A percentile compares a stretch with the other conserved stretches of the same genome.
Evolutionary conservation across 2,888 invertebrate species (phyloP).

Genomic region (Stictocephala bisonia): DNA sequence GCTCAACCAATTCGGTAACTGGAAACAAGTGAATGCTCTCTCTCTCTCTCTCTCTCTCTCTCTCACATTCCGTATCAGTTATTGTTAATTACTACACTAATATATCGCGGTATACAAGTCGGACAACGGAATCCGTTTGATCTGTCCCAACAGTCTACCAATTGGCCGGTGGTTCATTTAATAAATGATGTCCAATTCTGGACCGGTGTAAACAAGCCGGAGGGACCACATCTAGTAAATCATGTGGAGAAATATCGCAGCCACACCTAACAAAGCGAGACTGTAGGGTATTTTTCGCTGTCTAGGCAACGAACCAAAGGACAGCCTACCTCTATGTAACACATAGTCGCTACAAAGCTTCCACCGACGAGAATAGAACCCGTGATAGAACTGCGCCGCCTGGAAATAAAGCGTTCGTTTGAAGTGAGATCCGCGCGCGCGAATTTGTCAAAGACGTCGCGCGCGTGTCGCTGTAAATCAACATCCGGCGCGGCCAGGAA

Average conservation of each 20-base stretch:
- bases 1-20: too few species aligned
- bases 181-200: too few species aligned
- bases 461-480: conserved; percentile 18
- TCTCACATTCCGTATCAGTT: too few species aligned
- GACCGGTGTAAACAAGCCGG: conserved; percentile 32
- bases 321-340: conserved; percentile 29
- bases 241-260: conserved; percentile 19
- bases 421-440: conserved; percentile 18
- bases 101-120: too few species aligned
- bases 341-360: conserved; percentile 27
- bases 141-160: too few species aligned
- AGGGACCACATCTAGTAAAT: neutral
- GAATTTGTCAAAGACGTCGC: conserved; percentile 36
- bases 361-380: conserved; percentile 27
- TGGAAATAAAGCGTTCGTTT: neutral
- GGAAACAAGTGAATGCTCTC: too few species aligned
- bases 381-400: conserved; percentile 22
- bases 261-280: conserved; percentile 27
- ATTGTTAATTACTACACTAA: too few species aligned
- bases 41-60: too few species aligned
- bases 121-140: too few species aligned
- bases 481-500: conserved; percentile 24
- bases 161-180: too few species aligned
- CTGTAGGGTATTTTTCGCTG: conserved; percentile 23
- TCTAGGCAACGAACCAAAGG: conserved; percentile 8